phyloP scores from a whole-genome alignment of 2,888 invertebrate species.

The Pecten maximus region DNA sequence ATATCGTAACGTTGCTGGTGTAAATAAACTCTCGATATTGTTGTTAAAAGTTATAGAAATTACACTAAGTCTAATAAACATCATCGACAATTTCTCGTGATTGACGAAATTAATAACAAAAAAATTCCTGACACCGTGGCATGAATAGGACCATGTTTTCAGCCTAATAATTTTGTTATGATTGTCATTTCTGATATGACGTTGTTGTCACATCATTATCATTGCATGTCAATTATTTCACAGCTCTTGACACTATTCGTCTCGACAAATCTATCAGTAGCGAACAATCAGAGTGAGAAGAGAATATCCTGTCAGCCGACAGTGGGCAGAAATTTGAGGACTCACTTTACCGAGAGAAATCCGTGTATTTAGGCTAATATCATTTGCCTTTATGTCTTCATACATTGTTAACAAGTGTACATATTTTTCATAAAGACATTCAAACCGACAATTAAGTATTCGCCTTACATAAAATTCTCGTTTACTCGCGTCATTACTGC shows the following conservation, averaged over 20 bases:
- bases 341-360: neutral
- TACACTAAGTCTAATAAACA: no score
- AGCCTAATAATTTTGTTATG: neutral
- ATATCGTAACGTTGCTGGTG: no score
- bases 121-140: no score
- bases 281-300: neutral
- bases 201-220: neutral
- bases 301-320: neutral
- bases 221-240: neutral
- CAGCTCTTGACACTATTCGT: neutral
- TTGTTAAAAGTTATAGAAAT: no score
- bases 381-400: neutral
- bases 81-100: no score
- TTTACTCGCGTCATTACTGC: slow-evolving; percentile 19
- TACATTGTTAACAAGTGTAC: neutral
- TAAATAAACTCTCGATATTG: no score
- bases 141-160: no score
- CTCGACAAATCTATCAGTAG: neutral
- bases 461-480: neutral
- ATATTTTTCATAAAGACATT: neutral
- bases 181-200: neutral
- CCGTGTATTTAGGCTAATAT: neutral
- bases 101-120: no score
- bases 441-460: slow-evolving; percentile 13
- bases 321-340: neutral